Conservation (phyloP, 2,113 vertebrate species). For the Nerophis lumbriciformis region DNA sequence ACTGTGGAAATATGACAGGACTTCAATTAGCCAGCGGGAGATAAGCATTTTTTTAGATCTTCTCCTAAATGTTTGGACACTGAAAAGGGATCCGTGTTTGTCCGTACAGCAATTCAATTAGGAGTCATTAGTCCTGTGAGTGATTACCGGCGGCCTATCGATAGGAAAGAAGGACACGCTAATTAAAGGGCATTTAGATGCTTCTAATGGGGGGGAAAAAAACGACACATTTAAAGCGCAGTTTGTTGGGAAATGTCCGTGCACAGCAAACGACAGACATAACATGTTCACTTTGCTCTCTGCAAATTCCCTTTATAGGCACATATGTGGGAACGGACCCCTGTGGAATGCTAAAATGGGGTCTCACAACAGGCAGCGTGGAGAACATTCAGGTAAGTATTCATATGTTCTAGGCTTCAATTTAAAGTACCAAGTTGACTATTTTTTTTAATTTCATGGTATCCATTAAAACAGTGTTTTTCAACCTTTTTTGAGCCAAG, state of each 20-base stretch:
- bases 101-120: conserved; percentile 76
- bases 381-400: conserved; percentile 60
- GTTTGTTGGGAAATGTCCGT: conserved; percentile 70
- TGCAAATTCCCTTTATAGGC: conserved; percentile 74
- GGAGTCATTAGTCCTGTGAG: conserved; percentile 73
- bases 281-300: conserved; percentile 69
- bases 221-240: conserved; percentile 74
- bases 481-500: too few species aligned
- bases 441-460: too few species aligned
- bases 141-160: conserved; percentile 73
- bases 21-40: conserved; percentile 46
- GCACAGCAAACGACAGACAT: conserved; percentile 71
- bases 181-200: conserved; percentile 79
- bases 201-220: conserved; percentile 67
- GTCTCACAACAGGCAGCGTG: conserved; percentile 46
- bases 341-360: conserved; percentile 68
- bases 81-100: conserved; percentile 62
- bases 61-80: conserved; percentile 52
- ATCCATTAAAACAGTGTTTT: too few species aligned
- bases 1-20: conserved; percentile 45
- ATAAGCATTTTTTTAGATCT: conserved; percentile 29
- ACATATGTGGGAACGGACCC: conserved; percentile 72
- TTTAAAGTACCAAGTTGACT: too few species aligned
- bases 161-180: conserved; percentile 72
- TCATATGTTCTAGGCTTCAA: conserved; percentile 39